Conservation (phyloP, 2,888 invertebrate species). For the Muschampia plurimacula region DNA sequence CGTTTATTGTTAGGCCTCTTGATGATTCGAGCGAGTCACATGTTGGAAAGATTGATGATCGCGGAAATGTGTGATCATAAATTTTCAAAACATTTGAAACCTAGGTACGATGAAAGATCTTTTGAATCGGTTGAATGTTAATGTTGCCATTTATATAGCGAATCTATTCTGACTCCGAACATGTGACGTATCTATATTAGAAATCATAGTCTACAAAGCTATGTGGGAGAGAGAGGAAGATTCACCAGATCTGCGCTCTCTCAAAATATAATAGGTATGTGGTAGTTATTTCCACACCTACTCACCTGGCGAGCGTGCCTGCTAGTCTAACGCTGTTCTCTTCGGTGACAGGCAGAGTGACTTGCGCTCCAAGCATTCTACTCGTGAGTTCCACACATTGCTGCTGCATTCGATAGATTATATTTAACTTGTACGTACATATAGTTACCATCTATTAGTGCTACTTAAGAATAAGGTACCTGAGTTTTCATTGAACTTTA, state of each 20-base stretch:
- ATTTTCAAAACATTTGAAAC: slow-evolving; percentile 33
- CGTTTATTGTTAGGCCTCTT: neutral
- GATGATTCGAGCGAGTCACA: slow-evolving; percentile 19
- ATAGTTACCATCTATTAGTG: neutral
- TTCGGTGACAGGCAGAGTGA: slow-evolving; percentile 56
- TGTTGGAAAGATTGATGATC: slow-evolving; percentile 24
- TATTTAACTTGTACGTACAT: slow-evolving; percentile 39
- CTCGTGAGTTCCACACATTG: slow-evolving; percentile 61
- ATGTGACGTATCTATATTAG: slow-evolving; percentile 33
- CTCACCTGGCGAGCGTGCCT: slow-evolving; percentile 72
- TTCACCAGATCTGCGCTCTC: slow-evolving; percentile 65
- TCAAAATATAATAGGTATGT: slow-evolving; percentile 75
- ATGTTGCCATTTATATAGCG: slow-evolving; percentile 24
- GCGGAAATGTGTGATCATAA: slow-evolving; percentile 33
- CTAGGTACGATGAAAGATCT: slow-evolving; percentile 17
- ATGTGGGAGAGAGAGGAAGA: slow-evolving; percentile 55
- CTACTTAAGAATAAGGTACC: neutral
- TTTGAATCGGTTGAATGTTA: slow-evolving; percentile 34
- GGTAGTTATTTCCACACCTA: slow-evolving; percentile 66
- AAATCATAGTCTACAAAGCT: slow-evolving; percentile 45
- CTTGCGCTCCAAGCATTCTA: slow-evolving; percentile 54
- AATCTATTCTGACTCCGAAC: slow-evolving; percentile 31
- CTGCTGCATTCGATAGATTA: slow-evolving; percentile 27
- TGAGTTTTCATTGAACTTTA: slow-evolving; percentile 1
- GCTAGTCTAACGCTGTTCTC: slow-evolving; percentile 68